phyloP scores from a whole-genome alignment of 2,888 invertebrate genomes.

The Chalcis sispes region DNA sequence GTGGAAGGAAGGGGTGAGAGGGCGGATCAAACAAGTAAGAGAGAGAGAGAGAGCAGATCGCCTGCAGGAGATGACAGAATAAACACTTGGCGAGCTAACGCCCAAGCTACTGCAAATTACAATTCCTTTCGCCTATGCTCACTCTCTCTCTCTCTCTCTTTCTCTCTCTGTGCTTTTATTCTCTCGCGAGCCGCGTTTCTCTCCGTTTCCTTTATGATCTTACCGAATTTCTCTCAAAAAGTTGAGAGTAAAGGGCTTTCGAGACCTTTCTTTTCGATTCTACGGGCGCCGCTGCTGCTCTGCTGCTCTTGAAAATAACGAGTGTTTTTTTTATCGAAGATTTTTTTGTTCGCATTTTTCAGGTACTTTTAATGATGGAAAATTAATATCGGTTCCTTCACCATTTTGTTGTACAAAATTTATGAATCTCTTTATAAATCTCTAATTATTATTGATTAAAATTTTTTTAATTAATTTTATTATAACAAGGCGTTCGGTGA shows the following conservation, averaged over 20 bases:
- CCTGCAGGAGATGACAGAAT: constrained; percentile 52
- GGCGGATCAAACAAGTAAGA: constrained; percentile 38
- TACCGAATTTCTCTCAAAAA: background rate
- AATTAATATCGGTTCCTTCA: too few relatives aligned
- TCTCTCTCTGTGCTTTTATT: background rate
- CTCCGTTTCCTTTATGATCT: constrained; percentile 1
- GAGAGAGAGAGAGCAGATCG: constrained; percentile 29
- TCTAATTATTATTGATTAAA: too few relatives aligned
- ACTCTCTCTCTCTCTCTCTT: constrained; percentile 1
- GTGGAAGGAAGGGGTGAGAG: constrained; percentile 5
- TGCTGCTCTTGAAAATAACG: background rate
- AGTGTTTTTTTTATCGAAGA: background rate
- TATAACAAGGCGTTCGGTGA: too few relatives aligned
- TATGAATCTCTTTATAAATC: too few relatives aligned
- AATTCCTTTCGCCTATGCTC: background rate
- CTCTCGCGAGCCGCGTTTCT: background rate
- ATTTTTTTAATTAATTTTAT: too few relatives aligned
- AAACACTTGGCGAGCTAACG: constrained; percentile 38
- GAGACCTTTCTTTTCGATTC: background rate
- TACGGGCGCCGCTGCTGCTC: too few relatives aligned
- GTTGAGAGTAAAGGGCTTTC: background rate
- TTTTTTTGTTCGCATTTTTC: background rate
- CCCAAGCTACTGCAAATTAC: constrained; percentile 50
- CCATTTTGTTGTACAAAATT: too few relatives aligned
- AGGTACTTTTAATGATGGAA: too few relatives aligned